A percentile compares a stretch with the other conserved stretches of the same genome.
These are phyloP conservation scores for Lethenteron reissneri DNA, from an alignment of 2,113 vertebrate species.

Conservation along the genomic window DNA sequence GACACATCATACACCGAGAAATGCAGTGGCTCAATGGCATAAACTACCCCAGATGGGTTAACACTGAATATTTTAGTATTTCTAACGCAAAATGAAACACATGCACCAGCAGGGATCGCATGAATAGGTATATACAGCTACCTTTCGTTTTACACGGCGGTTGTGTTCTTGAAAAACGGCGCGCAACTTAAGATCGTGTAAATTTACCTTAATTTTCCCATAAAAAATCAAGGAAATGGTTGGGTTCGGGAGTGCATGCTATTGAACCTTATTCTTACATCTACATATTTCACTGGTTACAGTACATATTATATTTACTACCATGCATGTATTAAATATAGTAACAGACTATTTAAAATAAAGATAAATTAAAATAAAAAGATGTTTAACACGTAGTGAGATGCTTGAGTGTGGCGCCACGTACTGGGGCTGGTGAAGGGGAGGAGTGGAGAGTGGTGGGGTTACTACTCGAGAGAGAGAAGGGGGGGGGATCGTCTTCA, in stretches of 20 bases:
- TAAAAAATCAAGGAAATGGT: conserved; percentile 1
- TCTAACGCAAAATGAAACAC: too few species aligned
- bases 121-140: background rate
- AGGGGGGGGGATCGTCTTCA: too few species aligned
- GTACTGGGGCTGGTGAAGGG: too few species aligned
- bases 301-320: background rate
- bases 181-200: background rate
- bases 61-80: too few species aligned
- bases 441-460: too few species aligned
- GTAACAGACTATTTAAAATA: conserved; percentile 1
- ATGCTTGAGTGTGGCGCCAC: background rate
- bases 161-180: background rate
- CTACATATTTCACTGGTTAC: conserved; percentile 1
- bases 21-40: too few species aligned
- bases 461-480: too few species aligned
- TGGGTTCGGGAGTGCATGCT: background rate
- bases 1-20: too few species aligned
- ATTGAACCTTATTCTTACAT: background rate
- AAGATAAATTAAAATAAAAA: background rate
- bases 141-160: background rate
- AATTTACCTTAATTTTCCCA: background rate
- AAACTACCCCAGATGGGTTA: too few species aligned
- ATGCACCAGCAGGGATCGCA: background rate
- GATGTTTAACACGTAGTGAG: conserved; percentile 3
- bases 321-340: background rate